Conservation (phyloP, 2,888 invertebrate genomes). For the Geotrupes spiniger region DNA sequence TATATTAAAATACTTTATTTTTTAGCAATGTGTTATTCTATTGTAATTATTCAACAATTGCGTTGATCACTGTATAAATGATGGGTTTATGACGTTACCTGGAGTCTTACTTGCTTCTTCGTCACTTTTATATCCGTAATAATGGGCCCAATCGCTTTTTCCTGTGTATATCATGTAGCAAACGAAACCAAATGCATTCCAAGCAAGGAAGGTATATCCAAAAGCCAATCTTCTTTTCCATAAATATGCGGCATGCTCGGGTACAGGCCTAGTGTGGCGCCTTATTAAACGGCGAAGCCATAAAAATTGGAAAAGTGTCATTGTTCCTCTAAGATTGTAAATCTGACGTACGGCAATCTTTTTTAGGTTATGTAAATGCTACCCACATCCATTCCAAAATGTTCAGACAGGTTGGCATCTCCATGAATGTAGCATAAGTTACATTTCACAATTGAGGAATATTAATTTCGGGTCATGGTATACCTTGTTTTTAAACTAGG, state of each 20-base stretch:
- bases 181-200: constrained; percentile 70
- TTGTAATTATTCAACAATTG: too few relatives aligned
- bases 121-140: constrained; percentile 62
- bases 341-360: background rate
- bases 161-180: constrained; percentile 59
- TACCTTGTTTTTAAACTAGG: too few relatives aligned
- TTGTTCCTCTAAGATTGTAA: background rate
- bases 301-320: constrained; percentile 6
- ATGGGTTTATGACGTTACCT: constrained; percentile 49
- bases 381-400: too few relatives aligned
- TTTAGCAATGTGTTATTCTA: constrained; percentile 18
- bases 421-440: too few relatives aligned
- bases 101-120: constrained; percentile 58
- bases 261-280: constrained; percentile 53
- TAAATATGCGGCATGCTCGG: constrained; percentile 52
- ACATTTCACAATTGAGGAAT: too few relatives aligned
- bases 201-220: constrained; percentile 63
- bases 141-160: constrained; percentile 66
- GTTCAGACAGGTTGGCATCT: too few relatives aligned
- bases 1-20: constrained; percentile 23
- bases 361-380: background rate
- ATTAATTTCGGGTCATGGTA: too few relatives aligned
- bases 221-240: constrained; percentile 65
- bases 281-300: constrained; percentile 56
- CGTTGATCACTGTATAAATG: too few relatives aligned